Percentiles rank a stretch among this genome's conserved stretches.
phyloP scores from a whole-genome alignment of 2,797 vertebrate genomes.

The Philypnodon macrostomus region DNA sequence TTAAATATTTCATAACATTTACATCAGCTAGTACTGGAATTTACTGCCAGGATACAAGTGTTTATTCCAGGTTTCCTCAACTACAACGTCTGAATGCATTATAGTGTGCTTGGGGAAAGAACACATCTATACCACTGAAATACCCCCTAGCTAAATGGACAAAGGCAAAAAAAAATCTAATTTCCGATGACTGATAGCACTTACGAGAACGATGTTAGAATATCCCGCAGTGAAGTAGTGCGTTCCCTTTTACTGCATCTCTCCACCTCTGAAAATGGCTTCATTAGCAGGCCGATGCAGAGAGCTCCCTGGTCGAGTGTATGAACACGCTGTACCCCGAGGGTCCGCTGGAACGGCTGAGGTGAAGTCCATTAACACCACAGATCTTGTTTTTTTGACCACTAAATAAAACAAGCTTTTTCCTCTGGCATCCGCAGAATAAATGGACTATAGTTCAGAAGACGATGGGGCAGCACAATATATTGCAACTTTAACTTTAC shows the following conservation, averaged over 20 bases:
- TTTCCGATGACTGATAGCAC: conserved; percentile 67
- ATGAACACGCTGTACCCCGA: conserved; percentile 53
- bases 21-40: conserved; percentile 6
- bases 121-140: neutral
- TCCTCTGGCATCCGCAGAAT: conserved; percentile 38
- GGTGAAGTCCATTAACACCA: conserved; percentile 74
- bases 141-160: conserved; percentile 33
- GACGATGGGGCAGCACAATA: too few species aligned
- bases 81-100: neutral
- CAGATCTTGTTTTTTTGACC: conserved; percentile 70
- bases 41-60: conserved; percentile 2
- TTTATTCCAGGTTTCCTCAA: conserved; percentile 12
- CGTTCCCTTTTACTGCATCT: conserved; percentile 64
- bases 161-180: conserved; percentile 35
- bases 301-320: conserved; percentile 58
- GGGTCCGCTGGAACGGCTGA: conserved; percentile 56
- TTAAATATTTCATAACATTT: conserved; percentile 11
- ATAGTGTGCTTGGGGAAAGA: neutral
- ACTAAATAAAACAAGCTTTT: conserved; percentile 69
- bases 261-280: conserved; percentile 66
- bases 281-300: conserved; percentile 63
- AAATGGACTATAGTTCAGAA: conserved; percentile 50
- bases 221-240: conserved; percentile 67
- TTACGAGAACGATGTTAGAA: conserved; percentile 67
- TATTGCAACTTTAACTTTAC: too few species aligned